A percentile compares a stretch with the other conserved stretches of the same genome.
Evolutionary conservation across 2,888 invertebrate species (phyloP).

Genomic region (Magallana nippona): DNA sequence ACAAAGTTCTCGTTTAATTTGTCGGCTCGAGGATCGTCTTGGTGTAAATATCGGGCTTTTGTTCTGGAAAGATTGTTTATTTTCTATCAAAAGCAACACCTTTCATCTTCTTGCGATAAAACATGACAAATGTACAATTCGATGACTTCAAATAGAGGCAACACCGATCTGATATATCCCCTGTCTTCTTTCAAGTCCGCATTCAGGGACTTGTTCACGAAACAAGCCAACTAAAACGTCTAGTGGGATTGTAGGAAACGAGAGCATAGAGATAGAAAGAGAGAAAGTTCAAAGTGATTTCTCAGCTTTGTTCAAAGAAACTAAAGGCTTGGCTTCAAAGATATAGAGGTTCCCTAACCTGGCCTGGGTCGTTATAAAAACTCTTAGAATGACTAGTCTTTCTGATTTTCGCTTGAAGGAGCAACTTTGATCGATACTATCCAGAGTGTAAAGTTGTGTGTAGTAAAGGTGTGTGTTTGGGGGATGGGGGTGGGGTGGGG

Average conservation of each 20-base stretch:
- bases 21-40: background rate
- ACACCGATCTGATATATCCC: conserved; percentile 30
- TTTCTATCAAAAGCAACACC: conserved; percentile 24
- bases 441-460: too few relatives aligned
- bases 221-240: conserved; percentile 21
- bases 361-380: too few relatives aligned
- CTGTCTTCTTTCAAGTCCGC: conserved; percentile 32
- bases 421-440: too few relatives aligned
- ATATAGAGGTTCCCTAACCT: background rate
- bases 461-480: too few relatives aligned
- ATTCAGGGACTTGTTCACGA: conserved; percentile 11
- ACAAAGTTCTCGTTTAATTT: conserved; percentile 1
- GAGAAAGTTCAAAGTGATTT: conserved; percentile 32
- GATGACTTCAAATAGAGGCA: conserved; percentile 32
- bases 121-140: conserved; percentile 27
- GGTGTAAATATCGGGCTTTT: conserved; percentile 25
- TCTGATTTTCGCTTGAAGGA: too few relatives aligned
- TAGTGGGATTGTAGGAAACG: background rate
- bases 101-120: conserved; percentile 25
- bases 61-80: conserved; percentile 20
- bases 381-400: too few relatives aligned
- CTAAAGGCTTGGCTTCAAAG: conserved; percentile 7
- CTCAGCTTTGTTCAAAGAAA: conserved; percentile 20
- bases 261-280: too few relatives aligned
- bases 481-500: too few relatives aligned